A percentile compares a stretch with the other conserved stretches of the same genome.
Conservation (phyloP, 2,113 vertebrate genomes). For the Mesocricetus auratus region DNA sequence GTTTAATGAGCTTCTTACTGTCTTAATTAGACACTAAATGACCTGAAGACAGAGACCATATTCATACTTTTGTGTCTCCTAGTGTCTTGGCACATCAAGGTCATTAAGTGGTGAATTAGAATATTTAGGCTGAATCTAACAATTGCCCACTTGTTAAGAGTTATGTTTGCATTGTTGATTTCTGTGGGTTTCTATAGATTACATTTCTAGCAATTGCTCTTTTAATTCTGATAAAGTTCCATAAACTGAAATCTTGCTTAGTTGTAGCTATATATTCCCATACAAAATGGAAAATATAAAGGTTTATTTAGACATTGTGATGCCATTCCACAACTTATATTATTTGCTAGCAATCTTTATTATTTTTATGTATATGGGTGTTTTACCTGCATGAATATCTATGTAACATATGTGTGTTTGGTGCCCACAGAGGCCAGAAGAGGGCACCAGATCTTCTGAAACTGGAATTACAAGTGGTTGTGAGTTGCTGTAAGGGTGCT, state of each 20-base stretch:
- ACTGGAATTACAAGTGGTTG: not conserved
- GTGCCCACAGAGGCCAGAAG: not conserved
- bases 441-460: not conserved
- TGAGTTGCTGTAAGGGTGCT: not conserved
- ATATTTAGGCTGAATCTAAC: not conserved
- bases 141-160: not conserved
- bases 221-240: slow-evolving; percentile 14
- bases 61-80: not conserved
- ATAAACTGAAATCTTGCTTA: not conserved
- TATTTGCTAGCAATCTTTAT: slow-evolving; percentile 11
- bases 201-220: slow-evolving; percentile 40
- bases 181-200: not conserved
- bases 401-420: not conserved
- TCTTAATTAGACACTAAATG: not conserved
- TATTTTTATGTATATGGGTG: not conserved
- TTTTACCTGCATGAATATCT: not conserved
- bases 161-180: not conserved
- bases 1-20: slow-evolving; percentile 26
- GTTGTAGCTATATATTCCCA: slow-evolving; percentile 20
- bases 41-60: not conserved
- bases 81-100: not conserved
- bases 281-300: slow-evolving; percentile 33
- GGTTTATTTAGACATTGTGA: slow-evolving; percentile 22
- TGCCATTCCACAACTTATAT: not conserved
- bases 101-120: slow-evolving; percentile 23